Evolutionary conservation across 2,888 invertebrate genomes (phyloP).

Genomic region (Ctena decussata): DNA sequence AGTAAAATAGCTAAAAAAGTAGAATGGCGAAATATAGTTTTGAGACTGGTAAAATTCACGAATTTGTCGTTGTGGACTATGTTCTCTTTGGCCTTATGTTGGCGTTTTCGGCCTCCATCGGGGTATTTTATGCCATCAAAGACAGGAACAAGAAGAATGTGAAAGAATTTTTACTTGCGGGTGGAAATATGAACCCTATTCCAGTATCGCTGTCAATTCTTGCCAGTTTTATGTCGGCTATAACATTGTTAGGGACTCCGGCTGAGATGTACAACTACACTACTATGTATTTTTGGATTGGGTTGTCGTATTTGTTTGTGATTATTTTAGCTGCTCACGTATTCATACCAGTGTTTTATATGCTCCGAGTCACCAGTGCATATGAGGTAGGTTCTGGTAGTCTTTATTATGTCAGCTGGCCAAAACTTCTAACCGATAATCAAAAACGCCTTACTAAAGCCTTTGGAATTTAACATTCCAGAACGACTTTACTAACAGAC

Average conservation of each 20-base stretch:
- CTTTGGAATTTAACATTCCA: too few species aligned
- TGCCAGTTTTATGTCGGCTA: constrained; percentile 86
- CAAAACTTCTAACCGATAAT: too few species aligned
- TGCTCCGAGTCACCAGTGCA: constrained; percentile 78
- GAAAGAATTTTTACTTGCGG: constrained; percentile 83
- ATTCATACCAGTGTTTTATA: constrained; percentile 81
- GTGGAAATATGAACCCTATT: constrained; percentile 82
- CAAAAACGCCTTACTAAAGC: too few species aligned
- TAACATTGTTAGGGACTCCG: constrained; percentile 85
- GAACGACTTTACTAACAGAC: too few species aligned
- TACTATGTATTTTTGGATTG: constrained; percentile 84
- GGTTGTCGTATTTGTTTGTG: constrained; percentile 82
- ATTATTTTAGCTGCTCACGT: constrained; percentile 81
- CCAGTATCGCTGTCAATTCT: constrained; percentile 85
- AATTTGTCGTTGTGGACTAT: constrained; percentile 80
- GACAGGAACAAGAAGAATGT: constrained; percentile 78
- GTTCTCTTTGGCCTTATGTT: constrained; percentile 80
- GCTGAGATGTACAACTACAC: constrained; percentile 85
- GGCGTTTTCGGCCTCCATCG: constrained; percentile 81
- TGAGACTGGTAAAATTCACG: constrained; percentile 67
- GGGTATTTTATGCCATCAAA: constrained; percentile 82
- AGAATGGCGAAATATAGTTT: constrained; percentile 72
- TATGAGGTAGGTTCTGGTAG: constrained; percentile 84
- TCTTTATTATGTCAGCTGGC: too few species aligned
- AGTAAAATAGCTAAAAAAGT: too few species aligned